Base-by-base conservation (phyloP, 2,113 vertebrate genomes). In the Cyprinodon variegatus region DNA sequence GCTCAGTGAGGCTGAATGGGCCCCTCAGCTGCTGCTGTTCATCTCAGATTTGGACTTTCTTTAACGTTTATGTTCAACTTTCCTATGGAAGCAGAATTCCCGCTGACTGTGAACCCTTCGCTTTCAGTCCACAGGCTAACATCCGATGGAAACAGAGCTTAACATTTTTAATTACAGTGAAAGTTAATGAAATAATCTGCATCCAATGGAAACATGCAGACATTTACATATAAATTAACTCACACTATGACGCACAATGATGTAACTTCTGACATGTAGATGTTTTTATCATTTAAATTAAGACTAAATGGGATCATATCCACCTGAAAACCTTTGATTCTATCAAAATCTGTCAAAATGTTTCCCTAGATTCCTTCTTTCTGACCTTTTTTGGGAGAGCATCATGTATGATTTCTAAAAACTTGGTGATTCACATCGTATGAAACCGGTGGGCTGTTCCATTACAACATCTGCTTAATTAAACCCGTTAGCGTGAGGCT, bases 1-100 rank as follows among this genome's bases (percentile, higher is more conserved):
- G 81, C 88, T 89, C 74, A 41, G 48, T 64, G 71, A 79, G 41
- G 82, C 77, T 85, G 84, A 88, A 88, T 85, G 85, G 76, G 70
- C 77, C 46, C 77, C 79, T 62, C 70, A 60, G 70, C 72, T 76
- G 60, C 45, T 74, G 72, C 67, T 77, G 61, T 73, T 84, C 64
- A 65, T 41, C 46, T 64, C 50, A 83, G 76, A 83, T 84, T 76
- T 72, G 69, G 72, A 61, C 70, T 70, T 22, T 73, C 38, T 76
- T 77, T 63, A 39, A 11, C n/a, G 39, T 41, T 57, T 50, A 66
- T 64, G 68, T 50, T 45, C 9, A 71, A 73, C 39, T 41, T 65
- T 82, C 39, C 66, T 39, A 37, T 50, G n/a, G 64, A 48, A 66
- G 62, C 65, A 57, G 61, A 39, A 60, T 68, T 68, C n/a, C 69